phyloP scores from a whole-genome alignment of 2,888 invertebrate genomes.

The Zaprionus bogoriensis region DNA sequence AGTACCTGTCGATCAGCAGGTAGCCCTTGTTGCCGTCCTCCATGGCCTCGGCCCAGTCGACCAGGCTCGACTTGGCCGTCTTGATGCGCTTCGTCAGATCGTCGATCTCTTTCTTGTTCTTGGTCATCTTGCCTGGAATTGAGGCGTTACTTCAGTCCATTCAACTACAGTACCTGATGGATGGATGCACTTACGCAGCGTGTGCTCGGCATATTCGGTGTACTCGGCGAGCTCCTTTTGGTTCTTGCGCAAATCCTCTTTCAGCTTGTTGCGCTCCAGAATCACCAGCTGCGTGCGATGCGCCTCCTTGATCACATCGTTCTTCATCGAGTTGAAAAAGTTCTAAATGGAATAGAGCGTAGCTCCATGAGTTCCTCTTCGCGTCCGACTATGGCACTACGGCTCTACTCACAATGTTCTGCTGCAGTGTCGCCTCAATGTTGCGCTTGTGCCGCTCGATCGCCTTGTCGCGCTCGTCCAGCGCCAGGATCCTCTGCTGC shows the following conservation, averaged over 20 bases:
- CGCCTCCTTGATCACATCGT: constrained; percentile 87
- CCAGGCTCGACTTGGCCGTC: constrained; percentile 85
- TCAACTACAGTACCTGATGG: background rate
- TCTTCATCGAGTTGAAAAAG: constrained; percentile 85
- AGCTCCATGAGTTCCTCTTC: too few relatives aligned
- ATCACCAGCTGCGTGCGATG: constrained; percentile 82
- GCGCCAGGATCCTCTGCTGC: constrained; percentile 82
- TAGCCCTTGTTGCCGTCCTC: constrained; percentile 88
- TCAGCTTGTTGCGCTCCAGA: constrained; percentile 81
- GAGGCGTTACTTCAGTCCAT: background rate
- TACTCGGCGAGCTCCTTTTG: constrained; percentile 70
- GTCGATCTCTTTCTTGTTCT: constrained; percentile 86
- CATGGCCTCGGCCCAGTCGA: constrained; percentile 89
- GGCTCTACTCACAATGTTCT: constrained; percentile 84
- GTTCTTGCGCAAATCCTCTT: constrained; percentile 71
- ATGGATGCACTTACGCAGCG: constrained; percentile 71
- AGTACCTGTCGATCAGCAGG: constrained; percentile 88
- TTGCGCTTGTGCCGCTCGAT: constrained; percentile 84
- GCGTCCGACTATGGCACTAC: too few relatives aligned
- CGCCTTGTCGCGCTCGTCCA: constrained; percentile 82
- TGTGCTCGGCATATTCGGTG: constrained; percentile 66
- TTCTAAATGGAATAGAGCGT: constrained; percentile 83
- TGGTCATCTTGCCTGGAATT: constrained; percentile 84
- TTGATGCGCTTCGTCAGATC: constrained; percentile 86
- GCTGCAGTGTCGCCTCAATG: constrained; percentile 84